Evolutionary conservation across 1,140 invertebrate genomes (phyloP), one percentile per base, ranked within the genome.

Genomic region (Amyelois transitella): DNA sequence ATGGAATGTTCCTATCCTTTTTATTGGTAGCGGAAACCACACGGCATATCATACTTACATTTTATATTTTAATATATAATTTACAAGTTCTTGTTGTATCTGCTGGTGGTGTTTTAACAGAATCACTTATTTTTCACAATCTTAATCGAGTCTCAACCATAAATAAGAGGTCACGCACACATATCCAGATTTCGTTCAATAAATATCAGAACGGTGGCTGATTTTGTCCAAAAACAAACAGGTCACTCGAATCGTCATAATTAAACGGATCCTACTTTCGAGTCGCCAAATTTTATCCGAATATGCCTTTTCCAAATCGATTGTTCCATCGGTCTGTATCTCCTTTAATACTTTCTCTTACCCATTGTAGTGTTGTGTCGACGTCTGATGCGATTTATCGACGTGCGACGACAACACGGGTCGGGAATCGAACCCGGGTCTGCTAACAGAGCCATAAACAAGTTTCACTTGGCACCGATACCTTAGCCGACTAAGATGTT

Each of bases 321-420:
- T 58, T 63, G 64, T 63, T 52, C 60, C 62, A 62, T 68, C 51
- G 55, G 63, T 70, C 67, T 57, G 75, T 77, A 80, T 72, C 75
- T 75, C 74, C 72, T 72, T 60, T 62, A 67, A 66, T 55, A 80
- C 79, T 82, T 85, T 85, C 79, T 78, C 79, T 72, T 71, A 66
- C 48, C 67, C 76, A 77, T 84, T 81, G 78, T 81, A 69, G 66
- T 76, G 61, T 69, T 71, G 77, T 81, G 81, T 76, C 68, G 71
- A 55, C 43, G 32, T 75, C 66, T 69, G 55, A 43, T 60, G 66
- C 72, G 73, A 84, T 84, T 82, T 84, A 82, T 82, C 66, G 77
- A 49, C 55, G 58, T 61, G 60, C 67, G 61, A 60, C 65, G 66
- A 67, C 67, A 57, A 77, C 81, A 72, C 66, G 59, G 58, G 57